phyloP scores from a whole-genome alignment of 2,888 invertebrate genomes.

The Cantharis rustica region DNA sequence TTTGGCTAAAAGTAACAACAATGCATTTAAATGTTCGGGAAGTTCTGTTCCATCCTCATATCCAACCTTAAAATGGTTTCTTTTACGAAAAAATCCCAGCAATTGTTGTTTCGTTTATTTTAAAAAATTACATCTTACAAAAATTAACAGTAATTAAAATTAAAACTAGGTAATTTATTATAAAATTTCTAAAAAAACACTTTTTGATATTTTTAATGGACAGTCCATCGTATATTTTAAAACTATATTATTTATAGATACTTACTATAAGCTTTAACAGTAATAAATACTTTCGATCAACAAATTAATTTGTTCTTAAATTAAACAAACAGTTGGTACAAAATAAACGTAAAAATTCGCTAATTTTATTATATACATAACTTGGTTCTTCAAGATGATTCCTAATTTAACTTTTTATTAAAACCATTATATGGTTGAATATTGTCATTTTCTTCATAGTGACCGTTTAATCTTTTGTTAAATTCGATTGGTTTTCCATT shows the following conservation, averaged over 20 bases:
- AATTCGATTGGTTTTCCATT: constrained; percentile 51
- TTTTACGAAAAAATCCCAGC: background rate
- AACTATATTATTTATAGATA: background rate
- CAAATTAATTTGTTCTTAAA: background rate
- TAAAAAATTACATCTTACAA: background rate
- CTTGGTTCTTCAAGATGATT: background rate
- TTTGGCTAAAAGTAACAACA: no score
- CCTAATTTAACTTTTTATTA: constrained; percentile 8
- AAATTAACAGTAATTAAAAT: background rate
- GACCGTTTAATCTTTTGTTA: constrained; percentile 15
- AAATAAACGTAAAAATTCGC: no score
- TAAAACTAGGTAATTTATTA: background rate
- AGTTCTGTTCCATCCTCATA: background rate
- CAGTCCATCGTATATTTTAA: background rate
- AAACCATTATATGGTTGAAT: constrained; percentile 1
- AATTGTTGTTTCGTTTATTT: background rate
- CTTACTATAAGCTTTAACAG: background rate
- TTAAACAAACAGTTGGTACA: background rate
- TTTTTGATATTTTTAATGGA: background rate
- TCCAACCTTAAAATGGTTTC: background rate
- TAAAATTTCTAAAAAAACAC: background rate
- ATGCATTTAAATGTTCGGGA: background rate
- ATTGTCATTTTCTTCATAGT: constrained; percentile 16
- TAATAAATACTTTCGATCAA: background rate
- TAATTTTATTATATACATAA: background rate